phyloP scores from a whole-genome alignment of 2,888 invertebrate genomes.

The Neoscelio sp. region DNA sequence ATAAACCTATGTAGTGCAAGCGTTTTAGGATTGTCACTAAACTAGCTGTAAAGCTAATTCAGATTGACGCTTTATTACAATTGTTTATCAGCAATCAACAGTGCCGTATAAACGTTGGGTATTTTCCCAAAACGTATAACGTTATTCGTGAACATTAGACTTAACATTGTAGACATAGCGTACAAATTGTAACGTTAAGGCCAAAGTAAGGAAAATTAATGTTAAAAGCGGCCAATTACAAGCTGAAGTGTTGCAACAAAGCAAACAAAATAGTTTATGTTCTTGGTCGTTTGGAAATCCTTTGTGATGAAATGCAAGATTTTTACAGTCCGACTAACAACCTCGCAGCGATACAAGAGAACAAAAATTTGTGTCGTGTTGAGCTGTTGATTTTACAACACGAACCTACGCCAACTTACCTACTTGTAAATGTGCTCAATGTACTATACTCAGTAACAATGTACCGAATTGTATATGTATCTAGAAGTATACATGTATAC shows the following conservation, averaged over 20 bases:
- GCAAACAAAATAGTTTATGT: too few species aligned
- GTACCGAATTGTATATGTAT: slow-evolving; percentile 68
- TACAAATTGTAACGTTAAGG: too few species aligned
- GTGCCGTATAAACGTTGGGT: slow-evolving; percentile 5
- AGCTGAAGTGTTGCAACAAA: too few species aligned
- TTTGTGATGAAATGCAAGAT: slow-evolving; percentile 2
- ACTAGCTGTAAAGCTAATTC: slow-evolving; percentile 22
- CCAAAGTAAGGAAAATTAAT: too few species aligned
- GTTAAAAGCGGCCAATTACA: too few species aligned
- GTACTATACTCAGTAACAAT: slow-evolving; percentile 70
- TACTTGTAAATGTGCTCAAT: slow-evolving; percentile 73
- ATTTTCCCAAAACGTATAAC: too few species aligned
- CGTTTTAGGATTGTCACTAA: slow-evolving; percentile 7
- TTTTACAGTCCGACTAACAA: slow-evolving; percentile 14
- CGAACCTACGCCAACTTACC: slow-evolving; percentile 48
- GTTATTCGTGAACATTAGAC: too few species aligned
- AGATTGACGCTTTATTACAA: slow-evolving; percentile 40
- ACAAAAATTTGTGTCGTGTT: slow-evolving; percentile 1
- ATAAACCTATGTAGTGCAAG: neutral
- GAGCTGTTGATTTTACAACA: slow-evolving; percentile 12
- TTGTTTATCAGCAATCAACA: slow-evolving; percentile 24
- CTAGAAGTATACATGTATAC: slow-evolving; percentile 22
- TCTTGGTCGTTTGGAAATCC: neutral
- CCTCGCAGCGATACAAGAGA: slow-evolving; percentile 1
- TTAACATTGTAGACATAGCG: too few species aligned